Conservation (phyloP, 1,140 invertebrate species). For the Trachymyrmex cornetzi region DNA sequence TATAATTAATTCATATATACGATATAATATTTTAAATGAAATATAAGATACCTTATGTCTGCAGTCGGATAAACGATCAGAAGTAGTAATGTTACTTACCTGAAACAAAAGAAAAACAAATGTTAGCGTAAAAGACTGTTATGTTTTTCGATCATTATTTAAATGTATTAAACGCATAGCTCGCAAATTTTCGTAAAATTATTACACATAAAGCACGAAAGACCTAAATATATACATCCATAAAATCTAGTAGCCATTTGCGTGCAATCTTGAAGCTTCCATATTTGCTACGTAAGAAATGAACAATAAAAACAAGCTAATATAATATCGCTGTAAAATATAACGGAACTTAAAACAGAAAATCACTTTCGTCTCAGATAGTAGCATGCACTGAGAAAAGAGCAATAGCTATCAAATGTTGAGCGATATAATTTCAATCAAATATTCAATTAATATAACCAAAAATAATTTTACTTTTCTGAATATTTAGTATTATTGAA, state of each 20-base stretch:
- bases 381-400: no score
- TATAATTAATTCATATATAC: background rate
- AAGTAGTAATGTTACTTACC: background rate
- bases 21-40: background rate
- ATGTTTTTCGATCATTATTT: background rate
- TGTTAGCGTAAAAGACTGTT: slow-evolving; percentile 4
- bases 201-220: slow-evolving; percentile 55
- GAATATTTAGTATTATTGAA: no score
- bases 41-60: slow-evolving; percentile 21
- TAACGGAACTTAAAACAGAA: no score
- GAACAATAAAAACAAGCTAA: background rate
- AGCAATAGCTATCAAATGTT: no score
- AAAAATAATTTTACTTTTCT: no score
- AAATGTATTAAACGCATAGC: background rate
- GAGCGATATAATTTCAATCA: no score
- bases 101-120: no score
- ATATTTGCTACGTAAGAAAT: slow-evolving; percentile 52
- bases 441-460: no score
- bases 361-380: no score
- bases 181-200: slow-evolving; percentile 41
- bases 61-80: background rate
- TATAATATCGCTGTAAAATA: background rate
- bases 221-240: background rate
- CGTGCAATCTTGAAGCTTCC: slow-evolving; percentile 8
- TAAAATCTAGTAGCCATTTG: slow-evolving; percentile 39